phyloP scores from a whole-genome alignment of 2,113 vertebrate species.

The Callospermophilus lateralis region DNA sequence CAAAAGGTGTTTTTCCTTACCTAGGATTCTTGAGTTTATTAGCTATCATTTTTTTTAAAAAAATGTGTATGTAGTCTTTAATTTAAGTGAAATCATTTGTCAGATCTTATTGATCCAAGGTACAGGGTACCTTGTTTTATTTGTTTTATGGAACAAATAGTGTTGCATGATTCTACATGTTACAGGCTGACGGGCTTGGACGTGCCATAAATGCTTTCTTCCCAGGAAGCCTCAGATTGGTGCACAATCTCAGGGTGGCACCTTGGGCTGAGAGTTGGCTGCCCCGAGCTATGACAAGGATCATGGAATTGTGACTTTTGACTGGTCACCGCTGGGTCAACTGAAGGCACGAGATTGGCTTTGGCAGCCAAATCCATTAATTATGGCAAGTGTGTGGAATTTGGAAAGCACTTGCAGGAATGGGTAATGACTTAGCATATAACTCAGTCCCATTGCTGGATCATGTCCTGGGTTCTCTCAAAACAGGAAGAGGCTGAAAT shows the following conservation, averaged over 20 bases:
- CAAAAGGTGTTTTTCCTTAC: background rate
- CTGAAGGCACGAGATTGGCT: background rate
- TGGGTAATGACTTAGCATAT: background rate
- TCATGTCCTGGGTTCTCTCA: background rate
- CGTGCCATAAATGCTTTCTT: background rate
- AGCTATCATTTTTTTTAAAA: background rate
- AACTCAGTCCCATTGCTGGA: background rate
- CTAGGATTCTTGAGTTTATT: slow-evolving; percentile 27
- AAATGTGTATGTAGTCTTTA: background rate
- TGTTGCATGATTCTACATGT: background rate
- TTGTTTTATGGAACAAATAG: background rate
- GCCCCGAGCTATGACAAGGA: background rate
- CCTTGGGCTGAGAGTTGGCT: background rate
- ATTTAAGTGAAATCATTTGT: background rate
- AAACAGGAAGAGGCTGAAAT: background rate
- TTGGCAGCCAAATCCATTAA: background rate
- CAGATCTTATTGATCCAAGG: background rate
- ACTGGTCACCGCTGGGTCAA: background rate
- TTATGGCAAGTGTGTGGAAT: background rate
- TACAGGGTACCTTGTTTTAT: no score
- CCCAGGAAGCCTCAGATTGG: background rate
- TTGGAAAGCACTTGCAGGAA: background rate
- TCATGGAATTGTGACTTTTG: background rate
- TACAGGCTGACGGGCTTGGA: background rate
- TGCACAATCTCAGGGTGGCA: background rate